phyloP scores from a whole-genome alignment of 2,888 invertebrate species.

The Melanargia galathea region DNA sequence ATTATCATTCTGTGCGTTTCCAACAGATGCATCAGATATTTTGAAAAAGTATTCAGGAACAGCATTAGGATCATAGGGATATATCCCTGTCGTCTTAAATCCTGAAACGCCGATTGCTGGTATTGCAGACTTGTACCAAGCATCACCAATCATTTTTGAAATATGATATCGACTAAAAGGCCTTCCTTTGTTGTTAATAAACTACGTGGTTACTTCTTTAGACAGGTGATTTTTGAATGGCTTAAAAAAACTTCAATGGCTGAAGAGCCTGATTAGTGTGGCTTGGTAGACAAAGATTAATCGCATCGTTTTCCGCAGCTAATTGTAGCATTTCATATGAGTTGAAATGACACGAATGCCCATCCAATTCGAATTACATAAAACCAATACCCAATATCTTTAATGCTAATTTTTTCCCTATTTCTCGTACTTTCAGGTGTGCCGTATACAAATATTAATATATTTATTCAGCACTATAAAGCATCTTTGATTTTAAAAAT shows the following conservation, averaged over 20 bases:
- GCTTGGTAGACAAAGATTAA: background rate
- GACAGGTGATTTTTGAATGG: background rate
- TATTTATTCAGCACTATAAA: too few relatives aligned
- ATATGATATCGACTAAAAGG: too few relatives aligned
- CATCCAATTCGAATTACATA: too few relatives aligned
- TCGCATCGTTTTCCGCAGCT: background rate
- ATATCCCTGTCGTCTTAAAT: too few relatives aligned
- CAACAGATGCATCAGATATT: slow-evolving; percentile 4
- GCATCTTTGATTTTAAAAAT: too few relatives aligned
- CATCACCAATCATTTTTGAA: too few relatives aligned
- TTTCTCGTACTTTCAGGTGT: too few relatives aligned
- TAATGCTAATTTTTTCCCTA: too few relatives aligned
- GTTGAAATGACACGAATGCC: background rate
- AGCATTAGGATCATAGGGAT: background rate
- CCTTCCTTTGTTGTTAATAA: background rate
- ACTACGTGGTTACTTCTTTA: background rate
- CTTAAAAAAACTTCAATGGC: background rate
- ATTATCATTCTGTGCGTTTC: slow-evolving; percentile 2
- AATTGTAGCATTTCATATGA: background rate
- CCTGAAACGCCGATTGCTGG: too few relatives aligned
- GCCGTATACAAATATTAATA: too few relatives aligned
- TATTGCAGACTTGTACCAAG: background rate
- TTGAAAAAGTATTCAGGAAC: background rate
- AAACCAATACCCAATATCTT: too few relatives aligned
- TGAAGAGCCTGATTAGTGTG: background rate